Percentiles rank a stretch among this genome's conserved stretches.
These are phyloP conservation scores for Saturnia pavonia DNA, from an alignment of 2,888 invertebrate genomes.

Conservation along the genomic window DNA sequence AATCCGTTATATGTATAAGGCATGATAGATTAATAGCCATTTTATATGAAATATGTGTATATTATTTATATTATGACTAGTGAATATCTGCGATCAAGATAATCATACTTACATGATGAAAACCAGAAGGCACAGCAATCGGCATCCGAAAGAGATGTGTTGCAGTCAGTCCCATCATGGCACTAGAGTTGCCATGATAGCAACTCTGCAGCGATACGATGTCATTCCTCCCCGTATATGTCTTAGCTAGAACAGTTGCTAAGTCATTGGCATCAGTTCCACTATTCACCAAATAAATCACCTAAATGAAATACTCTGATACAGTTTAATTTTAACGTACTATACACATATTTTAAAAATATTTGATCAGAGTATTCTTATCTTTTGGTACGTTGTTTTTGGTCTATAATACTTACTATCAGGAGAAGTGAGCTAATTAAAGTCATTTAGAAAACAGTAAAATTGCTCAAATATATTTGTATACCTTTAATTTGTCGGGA, in stretches of 20 bases:
- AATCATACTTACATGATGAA: constrained; percentile 86
- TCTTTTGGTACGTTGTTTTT: too few relatives aligned
- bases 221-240: constrained; percentile 92
- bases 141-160: constrained; percentile 90
- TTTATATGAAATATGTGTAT: too few relatives aligned
- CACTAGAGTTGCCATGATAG: constrained; percentile 96
- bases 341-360: too few relatives aligned
- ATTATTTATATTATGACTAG: too few relatives aligned
- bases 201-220: constrained; percentile 92
- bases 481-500: constrained; percentile 92
- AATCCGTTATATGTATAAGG: too few relatives aligned
- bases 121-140: constrained; percentile 86
- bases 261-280: constrained; percentile 99
- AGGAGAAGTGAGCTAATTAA: too few relatives aligned
- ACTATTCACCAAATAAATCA: constrained; percentile 96
- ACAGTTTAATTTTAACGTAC: neutral
- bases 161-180: constrained; percentile 91
- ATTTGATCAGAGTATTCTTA: too few relatives aligned
- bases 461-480: constrained; percentile 7
- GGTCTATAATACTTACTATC: too few relatives aligned
- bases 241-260: constrained; percentile 92
- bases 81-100: too few relatives aligned
- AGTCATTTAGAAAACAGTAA: neutral
- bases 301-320: constrained; percentile 69
- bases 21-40: too few relatives aligned